Conservation (phyloP, 1,140 invertebrate species). For the Pissodes strobi region DNA sequence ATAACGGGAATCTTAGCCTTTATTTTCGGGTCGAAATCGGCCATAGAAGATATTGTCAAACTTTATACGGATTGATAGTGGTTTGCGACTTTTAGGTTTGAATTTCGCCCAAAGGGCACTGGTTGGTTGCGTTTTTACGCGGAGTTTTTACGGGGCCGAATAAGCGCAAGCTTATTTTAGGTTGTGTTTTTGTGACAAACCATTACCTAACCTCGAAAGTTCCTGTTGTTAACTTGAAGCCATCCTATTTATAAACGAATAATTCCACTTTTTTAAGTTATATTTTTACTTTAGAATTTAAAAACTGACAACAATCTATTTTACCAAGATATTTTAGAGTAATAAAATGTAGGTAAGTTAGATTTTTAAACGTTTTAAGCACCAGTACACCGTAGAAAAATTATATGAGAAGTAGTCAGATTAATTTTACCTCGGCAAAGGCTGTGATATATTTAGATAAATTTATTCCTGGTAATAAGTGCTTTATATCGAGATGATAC, state of each 20-base stretch:
- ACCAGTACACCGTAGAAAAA: neutral
- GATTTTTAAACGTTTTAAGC: neutral
- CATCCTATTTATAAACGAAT: too few relatives aligned
- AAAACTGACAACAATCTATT: slow-evolving; percentile 57
- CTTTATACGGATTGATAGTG: too few relatives aligned
- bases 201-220: slow-evolving; percentile 59
- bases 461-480: too few relatives aligned
- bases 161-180: neutral
- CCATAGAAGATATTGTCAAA: slow-evolving; percentile 70
- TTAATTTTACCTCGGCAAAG: slow-evolving; percentile 12
- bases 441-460: slow-evolving; percentile 20
- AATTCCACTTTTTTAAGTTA: too few relatives aligned
- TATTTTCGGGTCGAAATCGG: slow-evolving; percentile 78
- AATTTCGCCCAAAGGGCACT: neutral
- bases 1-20: slow-evolving; percentile 76
- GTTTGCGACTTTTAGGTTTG: too few relatives aligned
- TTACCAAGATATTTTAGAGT: neutral
- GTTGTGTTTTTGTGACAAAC: slow-evolving; percentile 42
- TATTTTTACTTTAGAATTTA: too few relatives aligned
- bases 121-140: neutral
- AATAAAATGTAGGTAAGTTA: neutral
- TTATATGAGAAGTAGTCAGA: slow-evolving; percentile 18
- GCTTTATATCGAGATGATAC: too few relatives aligned
- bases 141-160: neutral
- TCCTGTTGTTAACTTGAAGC: slow-evolving; percentile 86